Evolutionary conservation across 2,797 vertebrate species (phyloP), one percentile per base, ranked within the genome.

Genomic region (Sciaenops ocellatus): DNA sequence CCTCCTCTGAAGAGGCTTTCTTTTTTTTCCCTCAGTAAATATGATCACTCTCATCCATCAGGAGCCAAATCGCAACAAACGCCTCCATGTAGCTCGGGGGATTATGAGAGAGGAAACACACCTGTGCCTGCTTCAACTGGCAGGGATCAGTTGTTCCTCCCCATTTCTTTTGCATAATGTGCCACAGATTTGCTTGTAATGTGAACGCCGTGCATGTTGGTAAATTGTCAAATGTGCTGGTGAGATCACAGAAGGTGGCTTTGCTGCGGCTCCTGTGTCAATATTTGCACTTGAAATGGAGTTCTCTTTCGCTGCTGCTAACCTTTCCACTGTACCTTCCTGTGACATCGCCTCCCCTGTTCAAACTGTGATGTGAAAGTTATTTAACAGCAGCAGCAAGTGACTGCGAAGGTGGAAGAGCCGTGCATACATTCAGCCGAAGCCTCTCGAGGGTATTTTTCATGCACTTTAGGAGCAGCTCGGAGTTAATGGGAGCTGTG

Each of bases 401-500:
- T 62, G 65, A 80, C 22, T 76, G 73, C 77, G 76, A 76, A 63
- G 63, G 63, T 46, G 47, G 55, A 74, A 56, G 30, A 54, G 59
- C 13, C 0, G 30, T 54, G 57, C 76, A 73, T 69, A 72, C 66
- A 86, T 86, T 78, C 26, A 81, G 57, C 52, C 7, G 2, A 48
- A 65, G 17, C 44, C 50, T 73, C 81, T 73, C 69, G 3, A 51
- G 78, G 82, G 76, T 70, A 76, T 85, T 85, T 85, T 74, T 64
- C 74, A 80, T 67, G 76, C 60, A 78, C 70, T 85, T 82, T 71
- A 85, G 55, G 74, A 72, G 78, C 67, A 79, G 73, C 71, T 80
- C 83, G 54, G 57, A 70, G 61, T 66, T 86, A 86, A 90, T 84
- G 73, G 73, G 73, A 55, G 64, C 78, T 80, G 76, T 59, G 47